phyloP scores from a whole-genome alignment of 2,888 invertebrate genomes.

The Neelides folsomi region DNA sequence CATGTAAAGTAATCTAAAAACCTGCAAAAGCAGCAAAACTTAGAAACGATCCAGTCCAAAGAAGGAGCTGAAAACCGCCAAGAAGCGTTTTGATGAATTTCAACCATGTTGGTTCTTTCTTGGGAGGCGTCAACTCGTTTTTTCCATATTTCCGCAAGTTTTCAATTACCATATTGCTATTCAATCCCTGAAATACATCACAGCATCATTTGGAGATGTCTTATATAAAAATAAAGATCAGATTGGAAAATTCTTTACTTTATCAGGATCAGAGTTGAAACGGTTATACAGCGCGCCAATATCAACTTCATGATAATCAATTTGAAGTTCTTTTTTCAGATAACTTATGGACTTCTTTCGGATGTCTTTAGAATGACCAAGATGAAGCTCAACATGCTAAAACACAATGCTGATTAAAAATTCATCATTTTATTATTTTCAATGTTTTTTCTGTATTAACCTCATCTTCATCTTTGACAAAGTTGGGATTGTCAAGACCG shows the following conservation, averaged over 20 bases:
- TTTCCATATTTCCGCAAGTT: constrained; percentile 24
- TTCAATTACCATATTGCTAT: constrained; percentile 13
- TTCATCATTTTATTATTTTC: neutral
- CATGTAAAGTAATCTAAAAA: too few species aligned
- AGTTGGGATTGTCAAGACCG: constrained; percentile 7
- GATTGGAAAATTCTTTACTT: constrained; percentile 33
- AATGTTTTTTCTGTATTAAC: constrained; percentile 1
- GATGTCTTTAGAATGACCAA: constrained; percentile 27
- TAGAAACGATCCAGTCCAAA: constrained; percentile 27
- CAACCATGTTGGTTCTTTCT: constrained; percentile 21
- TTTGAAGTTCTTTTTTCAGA: constrained; percentile 46
- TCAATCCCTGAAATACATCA: constrained; percentile 23
- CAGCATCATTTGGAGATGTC: neutral
- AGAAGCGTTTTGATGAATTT: constrained; percentile 26
- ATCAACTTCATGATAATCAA: constrained; percentile 46
- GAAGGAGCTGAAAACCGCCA: constrained; percentile 29
- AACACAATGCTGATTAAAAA: neutral
- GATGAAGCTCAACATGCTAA: constrained; percentile 21
- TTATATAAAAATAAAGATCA: neutral
- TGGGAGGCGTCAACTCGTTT: constrained; percentile 28
- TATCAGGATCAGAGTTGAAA: constrained; percentile 41
- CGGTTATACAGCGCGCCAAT: constrained; percentile 43
- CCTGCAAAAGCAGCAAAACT: constrained; percentile 26
- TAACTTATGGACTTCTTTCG: constrained; percentile 40
- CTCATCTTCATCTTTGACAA: constrained; percentile 4